phyloP scores from a whole-genome alignment of 2,888 invertebrate species.

The Eupithecia subfuscata region DNA sequence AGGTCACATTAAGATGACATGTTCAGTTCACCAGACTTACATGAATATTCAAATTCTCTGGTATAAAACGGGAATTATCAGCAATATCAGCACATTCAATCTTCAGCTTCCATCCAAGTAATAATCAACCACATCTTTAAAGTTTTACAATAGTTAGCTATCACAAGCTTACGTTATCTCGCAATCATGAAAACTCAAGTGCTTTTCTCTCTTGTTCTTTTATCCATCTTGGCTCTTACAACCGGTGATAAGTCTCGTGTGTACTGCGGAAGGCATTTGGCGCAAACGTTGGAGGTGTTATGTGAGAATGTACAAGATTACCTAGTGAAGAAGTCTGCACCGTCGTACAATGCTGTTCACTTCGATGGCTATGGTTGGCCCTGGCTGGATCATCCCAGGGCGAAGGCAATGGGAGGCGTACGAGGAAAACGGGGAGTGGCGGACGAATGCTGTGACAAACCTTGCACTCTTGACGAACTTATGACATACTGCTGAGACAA shows the following conservation, averaged over 20 bases:
- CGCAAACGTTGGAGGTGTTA: conserved; percentile 28
- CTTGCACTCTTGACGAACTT: conserved; percentile 33
- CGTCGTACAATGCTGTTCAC: conserved; percentile 29
- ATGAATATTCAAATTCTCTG: conserved; percentile 39
- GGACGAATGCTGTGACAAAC: conserved; percentile 39
- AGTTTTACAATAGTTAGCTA: not conserved
- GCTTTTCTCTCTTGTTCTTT: conserved; percentile 19
- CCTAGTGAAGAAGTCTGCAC: conserved; percentile 27
- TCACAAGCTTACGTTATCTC: not conserved
- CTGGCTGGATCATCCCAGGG: conserved; percentile 26
- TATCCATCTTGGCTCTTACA: conserved; percentile 13
- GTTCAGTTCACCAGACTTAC: conserved; percentile 26
- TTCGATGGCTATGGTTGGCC: conserved; percentile 26
- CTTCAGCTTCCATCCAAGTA: conserved; percentile 19
- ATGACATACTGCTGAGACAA: conserved; percentile 30
- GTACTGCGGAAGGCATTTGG: conserved; percentile 35
- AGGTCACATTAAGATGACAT: conserved; percentile 38
- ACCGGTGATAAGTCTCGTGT: conserved; percentile 21
- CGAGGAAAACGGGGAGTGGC: conserved; percentile 38
- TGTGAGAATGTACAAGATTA: conserved; percentile 22
- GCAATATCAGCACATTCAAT: conserved; percentile 23
- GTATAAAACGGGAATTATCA: conserved; percentile 32
- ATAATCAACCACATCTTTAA: conserved; percentile 12
- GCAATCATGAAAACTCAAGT: conserved; percentile 34
- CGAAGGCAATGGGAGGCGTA: conserved; percentile 24